phyloP scores from a whole-genome alignment of 2,797 vertebrate genomes.

The Pachyuromys duprasi region DNA sequence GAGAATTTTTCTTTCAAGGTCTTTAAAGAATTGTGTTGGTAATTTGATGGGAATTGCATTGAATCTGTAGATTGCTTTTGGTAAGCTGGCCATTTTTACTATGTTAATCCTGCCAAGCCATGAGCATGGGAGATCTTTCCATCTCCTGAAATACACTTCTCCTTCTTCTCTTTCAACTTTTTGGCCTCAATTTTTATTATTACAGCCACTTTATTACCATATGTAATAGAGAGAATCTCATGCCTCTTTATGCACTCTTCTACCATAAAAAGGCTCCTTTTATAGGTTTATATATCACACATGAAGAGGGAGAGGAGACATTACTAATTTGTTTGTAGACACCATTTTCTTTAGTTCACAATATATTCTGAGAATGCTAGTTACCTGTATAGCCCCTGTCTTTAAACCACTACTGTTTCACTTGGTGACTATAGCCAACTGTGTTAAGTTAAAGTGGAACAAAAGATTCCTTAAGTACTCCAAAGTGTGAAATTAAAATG shows the following conservation, averaged over 20 bases:
- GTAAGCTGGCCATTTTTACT: no score
- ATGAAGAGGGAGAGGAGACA: neutral
- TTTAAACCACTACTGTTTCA: neutral
- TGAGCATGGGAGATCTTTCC: no score
- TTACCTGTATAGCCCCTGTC: neutral
- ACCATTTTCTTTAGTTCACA: neutral
- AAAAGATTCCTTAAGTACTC: conserved; percentile 27
- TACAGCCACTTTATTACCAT: neutral
- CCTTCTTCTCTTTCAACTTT: neutral
- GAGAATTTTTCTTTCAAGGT: no score
- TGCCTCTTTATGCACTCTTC: neutral
- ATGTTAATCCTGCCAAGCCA: no score
- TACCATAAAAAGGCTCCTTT: neutral
- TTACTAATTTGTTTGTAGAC: conserved; percentile 25
- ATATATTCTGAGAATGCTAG: neutral
- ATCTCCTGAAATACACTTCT: no score
- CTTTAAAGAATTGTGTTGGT: no score
- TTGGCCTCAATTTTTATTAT: neutral
- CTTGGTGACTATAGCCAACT: neutral
- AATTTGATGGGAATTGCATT: no score
- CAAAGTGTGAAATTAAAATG: conserved; percentile 18
- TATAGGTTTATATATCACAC: neutral
- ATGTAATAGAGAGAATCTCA: neutral
- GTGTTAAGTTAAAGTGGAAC: conserved; percentile 26
- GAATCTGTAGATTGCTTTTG: no score